These are phyloP conservation scores for Lepeophtheirus salmonis DNA, from an alignment of 1,140 invertebrate species.

Conservation along the genomic window DNA sequence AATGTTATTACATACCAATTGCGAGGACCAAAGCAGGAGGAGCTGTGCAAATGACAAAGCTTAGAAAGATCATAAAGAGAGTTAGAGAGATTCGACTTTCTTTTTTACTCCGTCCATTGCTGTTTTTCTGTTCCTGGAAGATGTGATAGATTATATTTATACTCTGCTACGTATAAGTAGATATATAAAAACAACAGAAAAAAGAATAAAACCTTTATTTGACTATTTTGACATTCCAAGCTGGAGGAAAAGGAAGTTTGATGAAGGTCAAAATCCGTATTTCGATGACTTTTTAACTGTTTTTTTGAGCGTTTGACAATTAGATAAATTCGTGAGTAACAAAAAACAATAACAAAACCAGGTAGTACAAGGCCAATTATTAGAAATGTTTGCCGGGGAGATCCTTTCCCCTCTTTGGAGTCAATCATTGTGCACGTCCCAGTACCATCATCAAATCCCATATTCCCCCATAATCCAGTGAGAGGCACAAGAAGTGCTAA, in stretches of 20 bases:
- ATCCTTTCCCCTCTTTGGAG: neutral
- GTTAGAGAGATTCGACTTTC: neutral
- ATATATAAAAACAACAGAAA: too few species aligned
- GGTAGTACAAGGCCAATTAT: neutral
- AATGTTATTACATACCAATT: neutral
- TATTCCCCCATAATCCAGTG: neutral
- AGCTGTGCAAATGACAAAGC: neutral
- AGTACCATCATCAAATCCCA: conserved; percentile 8
- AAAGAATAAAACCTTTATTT: too few species aligned
- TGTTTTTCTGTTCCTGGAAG: too few species aligned
- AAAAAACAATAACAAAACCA: neutral
- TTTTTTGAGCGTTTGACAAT: neutral
- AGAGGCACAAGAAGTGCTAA: neutral
- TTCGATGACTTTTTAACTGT: neutral
- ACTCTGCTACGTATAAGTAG: too few species aligned
- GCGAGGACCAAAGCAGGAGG: neutral
- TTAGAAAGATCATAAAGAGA: neutral
- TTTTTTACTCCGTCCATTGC: neutral
- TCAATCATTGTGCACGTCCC: neutral
- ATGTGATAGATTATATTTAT: too few species aligned
- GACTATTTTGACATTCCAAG: neutral
- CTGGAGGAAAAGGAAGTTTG: neutral
- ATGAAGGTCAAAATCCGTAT: too few species aligned
- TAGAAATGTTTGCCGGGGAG: neutral
- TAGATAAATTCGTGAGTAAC: neutral